Base-by-base conservation (phyloP, 1,140 invertebrate species). In the Cyclargus thomasi region DNA sequence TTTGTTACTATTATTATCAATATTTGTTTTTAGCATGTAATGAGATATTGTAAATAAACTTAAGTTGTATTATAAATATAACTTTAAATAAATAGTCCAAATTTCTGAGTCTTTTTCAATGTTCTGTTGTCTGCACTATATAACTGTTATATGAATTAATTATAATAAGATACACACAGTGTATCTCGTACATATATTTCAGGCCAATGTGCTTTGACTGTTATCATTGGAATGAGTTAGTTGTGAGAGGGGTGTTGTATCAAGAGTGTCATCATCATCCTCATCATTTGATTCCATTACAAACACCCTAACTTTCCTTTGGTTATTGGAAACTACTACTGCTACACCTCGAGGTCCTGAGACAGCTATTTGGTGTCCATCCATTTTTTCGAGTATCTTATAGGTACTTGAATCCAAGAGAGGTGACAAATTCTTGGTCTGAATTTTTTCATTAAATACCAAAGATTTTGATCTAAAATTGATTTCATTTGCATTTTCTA, bases 221-320 rank as follows among this genome's bases (percentile, higher is more conserved):
- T 53, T 74, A 65, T 78, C 76, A 72, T 73, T 77, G 17, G 62
- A 73, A 64, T 76, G 73, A 18, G 72, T 75, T 18, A 67, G 62
- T 66, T 85, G 80, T 63, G 86, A 90, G 29, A 85, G 83, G 53
- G 88, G 81, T 11, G 88, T 91, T 16, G 82, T 82, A 53, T 91
- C 90, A 10, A 90, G 70, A 20, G 92, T 92, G 71, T 93, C 95
- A 55, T 95, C 94, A 64, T 97, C 95, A 35, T 97, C 95, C 72
- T 97, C 97, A 72, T 98, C 96, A 79, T 97, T 96, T 0, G 94
- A 95, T 91, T 98, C 97, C 94, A 97, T 98, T 84, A 98, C 97
- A 78, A 97, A 96, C 39, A 98, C 91, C 69, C 96, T 92, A 55
- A 98, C 95, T 83, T 97, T 96, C 65, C 95, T 92, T 69, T 92